Evolutionary conservation across 2,888 invertebrate species (phyloP).

Genomic region (Cheilosia urbana): DNA sequence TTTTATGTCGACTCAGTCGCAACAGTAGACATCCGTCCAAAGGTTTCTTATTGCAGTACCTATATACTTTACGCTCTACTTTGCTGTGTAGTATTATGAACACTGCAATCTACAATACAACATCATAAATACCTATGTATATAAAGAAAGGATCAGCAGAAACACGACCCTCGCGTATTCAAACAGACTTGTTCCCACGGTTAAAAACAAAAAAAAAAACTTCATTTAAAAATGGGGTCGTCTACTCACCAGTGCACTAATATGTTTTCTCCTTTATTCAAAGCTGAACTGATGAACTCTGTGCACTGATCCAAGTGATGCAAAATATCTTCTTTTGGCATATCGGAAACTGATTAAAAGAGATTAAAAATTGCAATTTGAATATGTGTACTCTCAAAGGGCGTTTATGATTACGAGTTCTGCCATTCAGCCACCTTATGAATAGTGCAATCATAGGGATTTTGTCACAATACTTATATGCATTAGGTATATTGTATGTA

Average conservation of each 20-base stretch:
- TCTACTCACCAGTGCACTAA: slow-evolving; percentile 92
- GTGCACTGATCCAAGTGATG: slow-evolving; percentile 91
- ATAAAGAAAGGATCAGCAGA: no score
- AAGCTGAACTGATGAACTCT: slow-evolving; percentile 89
- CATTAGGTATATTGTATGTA: neutral
- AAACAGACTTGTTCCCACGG: no score
- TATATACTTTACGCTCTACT: no score
- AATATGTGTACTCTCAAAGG: slow-evolving; percentile 14
- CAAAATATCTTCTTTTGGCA: slow-evolving; percentile 93
- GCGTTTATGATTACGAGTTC: slow-evolving; percentile 12
- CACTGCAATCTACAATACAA: no score
- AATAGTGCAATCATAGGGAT: slow-evolving; percentile 7
- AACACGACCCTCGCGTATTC: no score
- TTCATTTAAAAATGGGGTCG: neutral
- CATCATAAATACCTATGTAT: no score
- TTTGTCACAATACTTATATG: neutral
- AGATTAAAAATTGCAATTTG: slow-evolving; percentile 57
- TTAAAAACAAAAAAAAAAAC: no score
- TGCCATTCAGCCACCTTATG: slow-evolving; percentile 16
- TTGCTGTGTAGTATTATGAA: no score
- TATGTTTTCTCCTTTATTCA: slow-evolving; percentile 87
- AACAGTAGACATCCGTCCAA: no score
- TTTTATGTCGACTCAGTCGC: no score
- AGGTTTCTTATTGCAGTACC: no score
- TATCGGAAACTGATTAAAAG: slow-evolving; percentile 88